A percentile compares a stretch with the other conserved stretches of the same genome.
These are phyloP conservation scores for Poecile montanus DNA, from an alignment of 2,797 vertebrate species.

Conservation along the genomic window DNA sequence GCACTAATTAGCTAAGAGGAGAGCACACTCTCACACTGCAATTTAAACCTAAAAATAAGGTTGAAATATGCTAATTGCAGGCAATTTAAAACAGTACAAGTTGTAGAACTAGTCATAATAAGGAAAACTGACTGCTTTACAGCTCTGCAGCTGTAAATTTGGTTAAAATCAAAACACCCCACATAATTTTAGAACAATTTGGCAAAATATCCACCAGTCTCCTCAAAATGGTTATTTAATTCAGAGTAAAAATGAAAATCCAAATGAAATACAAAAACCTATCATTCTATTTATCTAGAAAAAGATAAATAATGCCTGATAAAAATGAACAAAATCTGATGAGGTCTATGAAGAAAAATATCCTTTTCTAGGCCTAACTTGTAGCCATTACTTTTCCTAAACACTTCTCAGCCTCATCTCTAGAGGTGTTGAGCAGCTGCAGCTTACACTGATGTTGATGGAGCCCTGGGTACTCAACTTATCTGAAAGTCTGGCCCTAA, in stretches of 20 bases:
- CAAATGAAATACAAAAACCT: background rate
- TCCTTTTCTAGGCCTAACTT: background rate
- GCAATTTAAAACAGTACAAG: slow-evolving; percentile 88
- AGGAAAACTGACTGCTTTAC: slow-evolving; percentile 81
- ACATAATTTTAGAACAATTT: slow-evolving; percentile 73
- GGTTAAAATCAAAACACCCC: slow-evolving; percentile 81
- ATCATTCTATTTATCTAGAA: background rate
- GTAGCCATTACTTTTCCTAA: background rate
- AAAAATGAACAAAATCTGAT: background rate
- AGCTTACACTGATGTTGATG: background rate
- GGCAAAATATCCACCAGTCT: slow-evolving; percentile 69
- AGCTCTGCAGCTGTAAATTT: slow-evolving; percentile 80
- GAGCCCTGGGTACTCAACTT: background rate
- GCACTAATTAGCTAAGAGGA: slow-evolving; percentile 95
- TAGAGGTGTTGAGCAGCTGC: background rate
- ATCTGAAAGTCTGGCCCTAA: background rate
- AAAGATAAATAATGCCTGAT: background rate
- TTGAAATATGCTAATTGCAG: slow-evolving; percentile 94
- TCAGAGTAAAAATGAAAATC: background rate
- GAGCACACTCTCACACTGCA: slow-evolving; percentile 90
- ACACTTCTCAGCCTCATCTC: background rate
- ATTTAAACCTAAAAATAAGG: slow-evolving; percentile 94
- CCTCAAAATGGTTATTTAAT: slow-evolving; percentile 35
- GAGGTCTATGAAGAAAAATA: background rate
- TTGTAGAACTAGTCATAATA: slow-evolving; percentile 88